Evolutionary conservation across 2,888 invertebrate species (phyloP).

Genomic region (Cerastis rubricosa): DNA sequence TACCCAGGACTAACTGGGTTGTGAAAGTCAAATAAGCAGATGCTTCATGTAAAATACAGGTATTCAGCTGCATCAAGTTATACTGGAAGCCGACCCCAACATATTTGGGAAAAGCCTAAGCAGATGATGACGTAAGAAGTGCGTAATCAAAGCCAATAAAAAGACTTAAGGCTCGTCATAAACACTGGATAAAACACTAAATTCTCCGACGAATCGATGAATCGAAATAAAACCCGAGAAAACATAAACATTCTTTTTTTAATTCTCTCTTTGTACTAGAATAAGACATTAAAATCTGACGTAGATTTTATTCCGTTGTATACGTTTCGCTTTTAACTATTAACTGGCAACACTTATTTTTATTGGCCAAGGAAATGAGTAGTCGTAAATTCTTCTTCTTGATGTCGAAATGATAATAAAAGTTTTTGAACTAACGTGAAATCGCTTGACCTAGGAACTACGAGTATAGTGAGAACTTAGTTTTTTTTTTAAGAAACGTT

Average conservation of each 20-base stretch:
- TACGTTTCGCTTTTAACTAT: slow-evolving; percentile 43
- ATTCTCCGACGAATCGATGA: slow-evolving; percentile 26
- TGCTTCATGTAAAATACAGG: too few species aligned
- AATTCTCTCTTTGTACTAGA: slow-evolving; percentile 31
- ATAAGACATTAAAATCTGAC: slow-evolving; percentile 36
- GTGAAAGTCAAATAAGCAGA: too few species aligned
- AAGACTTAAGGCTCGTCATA: slow-evolving; percentile 13
- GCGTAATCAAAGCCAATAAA: slow-evolving; percentile 19
- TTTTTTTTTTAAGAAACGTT: too few species aligned
- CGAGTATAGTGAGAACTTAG: background rate
- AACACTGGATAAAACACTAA: slow-evolving; percentile 34
- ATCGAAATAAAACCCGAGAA: slow-evolving; percentile 27
- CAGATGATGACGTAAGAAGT: background rate
- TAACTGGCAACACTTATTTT: slow-evolving; percentile 48
- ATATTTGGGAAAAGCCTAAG: too few species aligned
- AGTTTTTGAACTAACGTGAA: slow-evolving; percentile 20
- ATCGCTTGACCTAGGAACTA: background rate
- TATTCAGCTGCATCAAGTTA: too few species aligned
- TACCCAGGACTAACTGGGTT: too few species aligned
- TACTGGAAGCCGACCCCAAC: too few species aligned
- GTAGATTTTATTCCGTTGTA: slow-evolving; percentile 42
- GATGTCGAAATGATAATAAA: slow-evolving; percentile 23
- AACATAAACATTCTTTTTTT: slow-evolving; percentile 33
- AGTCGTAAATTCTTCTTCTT: slow-evolving; percentile 30
- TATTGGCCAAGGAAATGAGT: slow-evolving; percentile 42